These are phyloP conservation scores for Phyllopteryx taeniolatus DNA, from an alignment of 2,113 vertebrate species.

Conservation along the genomic window DNA sequence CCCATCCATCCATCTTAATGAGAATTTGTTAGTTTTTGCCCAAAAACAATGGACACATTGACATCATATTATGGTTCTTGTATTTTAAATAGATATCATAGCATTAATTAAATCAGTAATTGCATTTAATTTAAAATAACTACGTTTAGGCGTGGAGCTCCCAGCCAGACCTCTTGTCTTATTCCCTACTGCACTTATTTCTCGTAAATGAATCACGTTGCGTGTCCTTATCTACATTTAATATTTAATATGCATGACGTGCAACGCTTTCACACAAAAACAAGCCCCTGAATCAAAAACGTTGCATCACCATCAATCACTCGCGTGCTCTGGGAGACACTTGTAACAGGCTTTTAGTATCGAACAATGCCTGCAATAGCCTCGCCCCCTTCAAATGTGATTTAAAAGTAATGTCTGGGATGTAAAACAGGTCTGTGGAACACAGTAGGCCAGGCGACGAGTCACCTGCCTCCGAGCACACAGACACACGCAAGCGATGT, in stretches of 20 bases:
- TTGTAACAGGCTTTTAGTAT: not conserved
- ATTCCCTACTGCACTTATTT: not conserved
- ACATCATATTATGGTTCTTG: not conserved
- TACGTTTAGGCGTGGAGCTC: not conserved
- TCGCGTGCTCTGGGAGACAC: not conserved
- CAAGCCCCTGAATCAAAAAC: not conserved
- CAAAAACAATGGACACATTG: not conserved
- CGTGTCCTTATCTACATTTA: not conserved
- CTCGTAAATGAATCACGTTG: not conserved
- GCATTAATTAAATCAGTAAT: not conserved
- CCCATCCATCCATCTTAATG: not conserved
- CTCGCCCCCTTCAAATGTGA: not conserved
- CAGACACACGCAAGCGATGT: not conserved
- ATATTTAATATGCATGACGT: not conserved
- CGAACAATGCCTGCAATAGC: not conserved
- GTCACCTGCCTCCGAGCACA: constrained; percentile 35
- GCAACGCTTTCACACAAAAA: not conserved
- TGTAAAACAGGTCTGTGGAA: constrained; percentile 54
- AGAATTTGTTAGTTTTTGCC: too few relatives aligned
- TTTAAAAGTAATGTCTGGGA: constrained; percentile 9
- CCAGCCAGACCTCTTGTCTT: not conserved
- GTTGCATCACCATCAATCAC: not conserved
- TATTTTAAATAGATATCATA: not conserved
- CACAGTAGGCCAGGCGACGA: constrained; percentile 47
- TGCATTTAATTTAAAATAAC: not conserved